Evolutionary conservation across 2,797 vertebrate species (phyloP), one percentile per base, ranked within the genome.

Genomic region (Xerus rutilus): DNA sequence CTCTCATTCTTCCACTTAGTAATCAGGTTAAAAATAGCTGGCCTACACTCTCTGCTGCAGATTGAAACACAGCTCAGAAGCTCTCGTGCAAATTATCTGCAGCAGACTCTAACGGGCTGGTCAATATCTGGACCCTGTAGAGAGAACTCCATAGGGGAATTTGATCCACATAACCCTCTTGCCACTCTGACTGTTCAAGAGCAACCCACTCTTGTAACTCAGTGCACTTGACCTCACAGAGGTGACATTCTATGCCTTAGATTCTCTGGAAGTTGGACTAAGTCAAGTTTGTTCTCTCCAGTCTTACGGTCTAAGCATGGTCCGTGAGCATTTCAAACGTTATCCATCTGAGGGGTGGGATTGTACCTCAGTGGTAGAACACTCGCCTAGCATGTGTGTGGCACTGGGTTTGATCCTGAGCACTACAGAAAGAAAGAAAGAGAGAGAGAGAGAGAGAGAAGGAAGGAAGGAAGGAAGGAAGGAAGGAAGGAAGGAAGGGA

Each of bases 11-110:
- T 95, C 23, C 23, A 15, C 64, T 91, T 76, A 72, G 93, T 73
- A 92, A 93, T 67, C 74, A 78, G 47, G 67, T 74, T 96, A 91
- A 92, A 95, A 96, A 89, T 81, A 95, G 15, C 32, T 65, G 79
- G 39, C 69, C 64, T 70, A 32, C 5, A 30, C 39, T 39, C 15
- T 73, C 65, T 87, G 54, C 64, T 92, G 57, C 65, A 78, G 43
- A 91, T 11, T 28, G 32, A 87, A 94, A 87, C 65, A 25, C 5
- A 85, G 89, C 87, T 93, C 39, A 88, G 70, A 69, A 95, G 76
- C 74, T 32, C 11, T 86, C 76, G 39, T 15, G 57, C 35, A 64
- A 65, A 30, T 11, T 64, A 72, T 20, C 77, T 86, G 43, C 20
- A 65, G 17, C 28, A 62, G 73, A 74, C 64, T 86, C 86, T 67